Conservation (phyloP, 1,140 invertebrate genomes). For the Macrostomum lignano region DNA sequence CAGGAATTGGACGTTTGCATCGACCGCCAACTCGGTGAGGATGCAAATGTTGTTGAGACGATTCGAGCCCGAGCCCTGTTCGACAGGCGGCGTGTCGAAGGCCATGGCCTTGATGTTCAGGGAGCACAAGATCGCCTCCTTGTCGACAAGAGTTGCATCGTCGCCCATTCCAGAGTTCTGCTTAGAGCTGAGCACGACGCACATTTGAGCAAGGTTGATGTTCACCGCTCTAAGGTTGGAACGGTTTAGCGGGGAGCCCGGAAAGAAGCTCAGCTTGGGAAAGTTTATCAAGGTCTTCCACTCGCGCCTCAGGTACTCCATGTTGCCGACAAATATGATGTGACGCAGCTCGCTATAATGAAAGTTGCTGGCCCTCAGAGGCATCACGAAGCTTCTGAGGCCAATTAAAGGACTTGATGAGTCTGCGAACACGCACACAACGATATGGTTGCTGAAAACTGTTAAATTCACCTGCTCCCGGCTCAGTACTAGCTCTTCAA, state of each 20-base stretch:
- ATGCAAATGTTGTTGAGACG: no score
- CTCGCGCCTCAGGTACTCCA: slow-evolving; percentile 70
- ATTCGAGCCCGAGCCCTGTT: no score
- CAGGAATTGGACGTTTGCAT: slow-evolving; percentile 71
- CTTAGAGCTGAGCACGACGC: slow-evolving; percentile 66
- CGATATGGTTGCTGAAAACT: slow-evolving; percentile 84
- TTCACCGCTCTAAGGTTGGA: slow-evolving; percentile 84
- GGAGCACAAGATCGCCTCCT: slow-evolving; percentile 86
- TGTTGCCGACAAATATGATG: slow-evolving; percentile 83
- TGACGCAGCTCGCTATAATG: slow-evolving; percentile 94
- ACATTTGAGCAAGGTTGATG: slow-evolving; percentile 94
- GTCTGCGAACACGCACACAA: slow-evolving; percentile 84
- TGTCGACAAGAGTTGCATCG: slow-evolving; percentile 45
- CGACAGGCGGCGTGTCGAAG: no score
- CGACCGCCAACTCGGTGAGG: neutral
- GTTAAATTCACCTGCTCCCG: slow-evolving; percentile 96
- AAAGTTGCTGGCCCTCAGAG: slow-evolving; percentile 55
- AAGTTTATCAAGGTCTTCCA: slow-evolving; percentile 96
- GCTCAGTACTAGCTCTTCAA: slow-evolving; percentile 81
- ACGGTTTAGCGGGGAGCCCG: slow-evolving; percentile 79
- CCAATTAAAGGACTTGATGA: slow-evolving; percentile 81
- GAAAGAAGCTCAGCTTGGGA: slow-evolving; percentile 66
- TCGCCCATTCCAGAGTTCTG: slow-evolving; percentile 42
- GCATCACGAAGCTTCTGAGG: slow-evolving; percentile 13
- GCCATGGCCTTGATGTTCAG: slow-evolving; percentile 97